Conservation (phyloP, 2,113 vertebrate genomes). For the Melanerpes aurifrons region DNA sequence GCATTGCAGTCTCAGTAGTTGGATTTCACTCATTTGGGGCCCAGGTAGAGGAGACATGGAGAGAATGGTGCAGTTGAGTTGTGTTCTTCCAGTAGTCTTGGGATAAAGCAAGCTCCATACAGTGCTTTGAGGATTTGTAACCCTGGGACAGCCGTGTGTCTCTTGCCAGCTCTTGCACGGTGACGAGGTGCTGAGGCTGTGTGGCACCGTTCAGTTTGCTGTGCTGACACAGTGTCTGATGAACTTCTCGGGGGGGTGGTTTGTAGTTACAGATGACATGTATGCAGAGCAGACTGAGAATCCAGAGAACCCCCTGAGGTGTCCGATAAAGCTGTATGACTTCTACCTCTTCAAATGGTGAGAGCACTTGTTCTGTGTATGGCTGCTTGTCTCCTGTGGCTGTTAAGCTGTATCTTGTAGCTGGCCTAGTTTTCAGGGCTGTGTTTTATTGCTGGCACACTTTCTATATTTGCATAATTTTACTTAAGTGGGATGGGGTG, state of each 20-base stretch:
- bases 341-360: conserved; percentile 99
- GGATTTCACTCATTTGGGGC: background rate
- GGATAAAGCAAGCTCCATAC: background rate
- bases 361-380: conserved; percentile 9
- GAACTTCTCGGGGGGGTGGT: conserved; percentile 27
- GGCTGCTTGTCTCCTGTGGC: background rate
- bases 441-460: background rate
- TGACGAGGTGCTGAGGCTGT: background rate
- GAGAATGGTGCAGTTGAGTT: background rate
- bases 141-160: background rate
- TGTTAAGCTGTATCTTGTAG: background rate
- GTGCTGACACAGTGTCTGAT: background rate
- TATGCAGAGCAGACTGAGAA: conserved; percentile 97
- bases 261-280: conserved; percentile 96
- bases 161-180: background rate
- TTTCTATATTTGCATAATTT: background rate
- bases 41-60: background rate
- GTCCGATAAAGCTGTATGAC: conserved; percentile 98
- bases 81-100: background rate
- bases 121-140: background rate
- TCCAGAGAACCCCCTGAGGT: conserved; percentile 96
- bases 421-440: background rate
- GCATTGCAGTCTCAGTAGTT: background rate
- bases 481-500: background rate
- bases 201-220: background rate